Conservation (phyloP, 2,888 invertebrate genomes). For the Helleia helle region DNA sequence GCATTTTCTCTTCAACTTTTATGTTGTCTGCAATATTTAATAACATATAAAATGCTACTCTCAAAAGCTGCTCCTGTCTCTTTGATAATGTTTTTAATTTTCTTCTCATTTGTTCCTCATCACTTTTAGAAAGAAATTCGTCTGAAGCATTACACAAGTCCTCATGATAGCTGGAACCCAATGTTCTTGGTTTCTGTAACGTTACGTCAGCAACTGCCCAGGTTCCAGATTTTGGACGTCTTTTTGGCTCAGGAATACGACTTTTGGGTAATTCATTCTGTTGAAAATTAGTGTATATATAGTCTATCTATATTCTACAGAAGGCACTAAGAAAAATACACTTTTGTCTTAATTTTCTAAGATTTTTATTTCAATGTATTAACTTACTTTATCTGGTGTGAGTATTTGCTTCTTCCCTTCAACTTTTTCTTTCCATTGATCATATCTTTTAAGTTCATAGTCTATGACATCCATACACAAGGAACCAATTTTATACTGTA, state of each 20-base stretch:
- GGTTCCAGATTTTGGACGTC: conserved; percentile 84
- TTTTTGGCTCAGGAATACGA: conserved; percentile 81
- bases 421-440: conserved; percentile 87
- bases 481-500: conserved; percentile 98
- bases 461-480: conserved; percentile 97
- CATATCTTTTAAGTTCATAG: conserved; percentile 93
- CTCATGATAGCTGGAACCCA: conserved; percentile 82
- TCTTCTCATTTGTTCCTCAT: conserved; percentile 84
- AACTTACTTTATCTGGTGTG: conserved; percentile 59
- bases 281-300: conserved; percentile 6
- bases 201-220: conserved; percentile 75
- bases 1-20: conserved; percentile 97
- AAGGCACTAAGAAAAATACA: not conserved
- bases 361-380: no score
- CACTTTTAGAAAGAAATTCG: conserved; percentile 69
- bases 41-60: conserved; percentile 93
- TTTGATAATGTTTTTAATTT: conserved; percentile 87
- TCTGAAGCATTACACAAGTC: conserved; percentile 71
- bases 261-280: conserved; percentile 79
- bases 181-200: conserved; percentile 72
- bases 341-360: no score
- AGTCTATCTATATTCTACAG: conserved; percentile 4
- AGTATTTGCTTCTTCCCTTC: conserved; percentile 61
- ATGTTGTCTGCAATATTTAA: conserved; percentile 97
- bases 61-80: conserved; percentile 93